phyloP scores from a whole-genome alignment of 2,797 vertebrate species.

The Sebastiscus tertius region DNA sequence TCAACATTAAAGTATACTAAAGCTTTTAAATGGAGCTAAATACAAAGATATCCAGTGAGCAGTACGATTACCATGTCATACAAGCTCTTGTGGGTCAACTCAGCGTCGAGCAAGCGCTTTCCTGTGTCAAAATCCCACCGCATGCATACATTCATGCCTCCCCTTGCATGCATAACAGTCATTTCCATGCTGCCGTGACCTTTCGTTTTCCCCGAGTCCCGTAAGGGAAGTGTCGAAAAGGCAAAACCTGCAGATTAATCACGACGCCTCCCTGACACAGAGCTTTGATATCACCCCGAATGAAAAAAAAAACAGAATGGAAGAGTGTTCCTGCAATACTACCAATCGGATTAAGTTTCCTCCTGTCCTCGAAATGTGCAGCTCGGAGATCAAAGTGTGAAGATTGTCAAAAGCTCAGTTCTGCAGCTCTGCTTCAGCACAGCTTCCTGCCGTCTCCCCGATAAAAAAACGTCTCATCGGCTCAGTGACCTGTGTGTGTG shows the following conservation, averaged over 20 bases:
- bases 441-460: conserved; percentile 25
- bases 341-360: conserved; percentile 44
- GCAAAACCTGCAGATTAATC: conserved; percentile 65
- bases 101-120: background rate
- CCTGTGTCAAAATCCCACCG: conserved; percentile 33
- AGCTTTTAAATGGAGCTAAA: conserved; percentile 31
- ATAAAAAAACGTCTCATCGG: conserved; percentile 36
- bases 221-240: conserved; percentile 29
- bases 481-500: conserved; percentile 15
- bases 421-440: conserved; percentile 26
- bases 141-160: conserved; percentile 55
- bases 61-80: conserved; percentile 48
- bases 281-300: conserved; percentile 42
- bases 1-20: conserved; percentile 14
- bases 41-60: conserved; percentile 15
- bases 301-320: conserved; percentile 2
- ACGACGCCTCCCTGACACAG: conserved; percentile 25
- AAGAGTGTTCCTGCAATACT: conserved; percentile 25
- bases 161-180: conserved; percentile 29
- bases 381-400: conserved; percentile 48
- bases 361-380: conserved; percentile 33
- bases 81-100: conserved; percentile 38
- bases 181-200: conserved; percentile 40
- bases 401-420: conserved; percentile 35
- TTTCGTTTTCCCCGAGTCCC: conserved; percentile 28